These are phyloP conservation scores for Origma solitaria DNA, from an alignment of 2,113 vertebrate genomes.

Conservation along the genomic window DNA sequence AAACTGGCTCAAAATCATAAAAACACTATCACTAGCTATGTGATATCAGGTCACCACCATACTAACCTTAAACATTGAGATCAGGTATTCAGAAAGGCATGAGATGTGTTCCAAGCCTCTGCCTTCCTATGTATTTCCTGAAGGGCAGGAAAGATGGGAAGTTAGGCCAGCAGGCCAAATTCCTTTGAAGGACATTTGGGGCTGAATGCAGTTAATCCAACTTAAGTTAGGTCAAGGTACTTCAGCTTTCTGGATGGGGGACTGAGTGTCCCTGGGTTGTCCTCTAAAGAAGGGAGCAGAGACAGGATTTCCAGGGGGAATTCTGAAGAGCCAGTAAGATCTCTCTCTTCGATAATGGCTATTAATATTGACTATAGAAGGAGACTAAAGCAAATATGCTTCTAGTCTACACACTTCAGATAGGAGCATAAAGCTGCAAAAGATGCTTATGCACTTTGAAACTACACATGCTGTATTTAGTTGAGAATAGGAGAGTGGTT, in stretches of 20 bases:
- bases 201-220: background rate
- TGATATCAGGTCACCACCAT: background rate
- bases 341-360: background rate
- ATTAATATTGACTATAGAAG: background rate
- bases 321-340: background rate
- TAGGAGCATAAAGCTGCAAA: background rate
- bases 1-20: background rate
- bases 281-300: background rate
- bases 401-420: background rate
- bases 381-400: background rate
- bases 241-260: background rate
- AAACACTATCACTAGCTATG: background rate
- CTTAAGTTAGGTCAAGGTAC: background rate
- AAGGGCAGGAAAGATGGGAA: background rate
- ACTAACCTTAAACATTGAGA: constrained; percentile 8
- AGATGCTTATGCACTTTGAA: background rate
- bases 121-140: background rate
- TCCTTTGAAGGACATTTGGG: background rate
- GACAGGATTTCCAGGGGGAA: background rate
- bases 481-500: background rate
- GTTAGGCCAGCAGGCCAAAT: background rate
- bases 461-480: background rate
- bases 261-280: background rate
- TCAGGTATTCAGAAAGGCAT: background rate
- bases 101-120: background rate